phyloP scores from a whole-genome alignment of 2,113 vertebrate species.

The Boleophthalmus pectinirostris region DNA sequence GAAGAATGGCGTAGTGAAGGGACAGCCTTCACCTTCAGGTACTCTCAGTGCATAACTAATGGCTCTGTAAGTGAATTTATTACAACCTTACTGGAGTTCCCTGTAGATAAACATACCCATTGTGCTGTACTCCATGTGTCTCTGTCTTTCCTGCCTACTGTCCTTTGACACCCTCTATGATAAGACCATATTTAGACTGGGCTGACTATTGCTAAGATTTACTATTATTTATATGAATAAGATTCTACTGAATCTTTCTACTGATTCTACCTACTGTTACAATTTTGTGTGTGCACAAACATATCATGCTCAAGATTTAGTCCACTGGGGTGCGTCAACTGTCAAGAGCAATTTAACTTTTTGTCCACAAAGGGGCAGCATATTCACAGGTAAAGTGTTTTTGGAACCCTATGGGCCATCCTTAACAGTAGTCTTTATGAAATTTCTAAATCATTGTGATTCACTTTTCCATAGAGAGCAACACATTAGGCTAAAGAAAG shows the following conservation, averaged over 20 bases:
- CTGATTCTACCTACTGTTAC: background rate
- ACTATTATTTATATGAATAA: background rate
- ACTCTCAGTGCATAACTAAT: conserved; percentile 89
- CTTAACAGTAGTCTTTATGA: background rate
- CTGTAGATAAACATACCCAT: conserved; percentile 68
- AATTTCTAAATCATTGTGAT: background rate
- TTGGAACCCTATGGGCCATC: too few species aligned
- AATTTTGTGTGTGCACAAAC: conserved; percentile 25
- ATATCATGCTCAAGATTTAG: conserved; percentile 57
- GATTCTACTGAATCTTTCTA: background rate
- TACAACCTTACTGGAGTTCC: conserved; percentile 72
- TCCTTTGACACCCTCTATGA: background rate
- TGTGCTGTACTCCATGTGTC: conserved; percentile 70
- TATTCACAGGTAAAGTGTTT: conserved; percentile 16
- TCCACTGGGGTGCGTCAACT: conserved; percentile 42
- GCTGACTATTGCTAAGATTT: conserved; percentile 1
- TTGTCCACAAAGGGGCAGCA: conserved; percentile 57
- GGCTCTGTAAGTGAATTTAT: conserved; percentile 83
- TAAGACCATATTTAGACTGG: background rate
- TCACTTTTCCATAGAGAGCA: background rate
- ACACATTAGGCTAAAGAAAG: background rate
- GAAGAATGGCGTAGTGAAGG: conserved; percentile 99
- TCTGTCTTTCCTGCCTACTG: conserved; percentile 41
- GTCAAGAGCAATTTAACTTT: conserved; percentile 13
- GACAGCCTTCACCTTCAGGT: conserved; percentile 99